phyloP scores from a whole-genome alignment of 2,797 vertebrate species.

The Arremon aurantiirostris region DNA sequence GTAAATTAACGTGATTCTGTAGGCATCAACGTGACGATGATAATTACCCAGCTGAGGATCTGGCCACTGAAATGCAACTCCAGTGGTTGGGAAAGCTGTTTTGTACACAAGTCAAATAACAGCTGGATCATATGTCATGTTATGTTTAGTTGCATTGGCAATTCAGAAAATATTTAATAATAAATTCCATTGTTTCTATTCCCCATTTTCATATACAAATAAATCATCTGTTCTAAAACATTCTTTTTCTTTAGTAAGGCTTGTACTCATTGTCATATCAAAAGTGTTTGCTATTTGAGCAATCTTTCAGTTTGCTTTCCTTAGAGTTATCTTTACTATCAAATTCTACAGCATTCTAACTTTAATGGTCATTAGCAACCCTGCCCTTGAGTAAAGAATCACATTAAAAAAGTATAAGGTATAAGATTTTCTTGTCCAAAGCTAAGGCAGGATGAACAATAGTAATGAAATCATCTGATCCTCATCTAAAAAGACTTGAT shows the following conservation, averaged over 20 bases:
- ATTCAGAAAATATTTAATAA: conserved; percentile 48
- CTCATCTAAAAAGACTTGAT: conserved; percentile 10
- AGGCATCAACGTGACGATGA: neutral
- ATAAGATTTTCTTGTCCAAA: conserved; percentile 35
- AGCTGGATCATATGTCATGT: neutral
- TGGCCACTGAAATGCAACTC: neutral
- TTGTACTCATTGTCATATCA: conserved; percentile 47
- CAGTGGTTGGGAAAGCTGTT: neutral
- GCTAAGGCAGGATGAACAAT: conserved; percentile 21
- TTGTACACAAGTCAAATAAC: neutral
- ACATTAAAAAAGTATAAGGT: conserved; percentile 43
- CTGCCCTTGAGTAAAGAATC: conserved; percentile 46
- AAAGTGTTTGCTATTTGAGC: conserved; percentile 46
- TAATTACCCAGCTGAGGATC: conserved; percentile 3
- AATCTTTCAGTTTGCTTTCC: conserved; percentile 39
- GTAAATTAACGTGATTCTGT: neutral
- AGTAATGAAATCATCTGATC: conserved; percentile 31
- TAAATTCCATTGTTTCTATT: conserved; percentile 49
- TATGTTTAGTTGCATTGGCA: conserved; percentile 21
- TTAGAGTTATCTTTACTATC: conserved; percentile 42
- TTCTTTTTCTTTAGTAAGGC: conserved; percentile 56
- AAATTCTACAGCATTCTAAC: conserved; percentile 47
- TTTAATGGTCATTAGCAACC: conserved; percentile 37
- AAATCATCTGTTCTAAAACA: conserved; percentile 52
- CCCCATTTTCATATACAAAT: conserved; percentile 50